A percentile compares a stretch with the other conserved stretches of the same genome.
These are phyloP conservation scores for Polypedilum pembai DNA, from an alignment of 1,140 invertebrate genomes.

Conservation along the genomic window DNA sequence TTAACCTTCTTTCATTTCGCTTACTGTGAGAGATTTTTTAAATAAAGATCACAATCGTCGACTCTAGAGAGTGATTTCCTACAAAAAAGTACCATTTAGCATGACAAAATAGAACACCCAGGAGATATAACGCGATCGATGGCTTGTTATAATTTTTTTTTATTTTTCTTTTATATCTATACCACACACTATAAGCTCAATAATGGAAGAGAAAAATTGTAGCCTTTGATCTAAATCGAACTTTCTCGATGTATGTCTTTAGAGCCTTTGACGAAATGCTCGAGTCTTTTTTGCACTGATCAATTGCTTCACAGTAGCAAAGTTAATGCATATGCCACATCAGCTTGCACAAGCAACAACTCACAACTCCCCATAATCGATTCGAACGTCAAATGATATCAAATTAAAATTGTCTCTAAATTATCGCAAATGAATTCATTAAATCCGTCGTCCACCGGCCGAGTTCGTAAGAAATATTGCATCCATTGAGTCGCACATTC, in stretches of 20 bases:
- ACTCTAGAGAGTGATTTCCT: background rate
- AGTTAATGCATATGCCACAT: slow-evolving; percentile 12
- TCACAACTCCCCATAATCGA: background rate
- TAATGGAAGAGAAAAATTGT: too few relatives aligned
- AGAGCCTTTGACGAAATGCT: too few relatives aligned
- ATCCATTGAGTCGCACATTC: slow-evolving; percentile 16
- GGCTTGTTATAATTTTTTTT: background rate
- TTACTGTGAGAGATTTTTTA: background rate
- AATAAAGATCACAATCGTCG: background rate
- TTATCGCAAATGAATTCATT: slow-evolving; percentile 13
- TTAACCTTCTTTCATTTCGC: background rate
- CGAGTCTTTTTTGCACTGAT: too few relatives aligned
- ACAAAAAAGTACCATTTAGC: background rate
- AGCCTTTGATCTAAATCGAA: too few relatives aligned
- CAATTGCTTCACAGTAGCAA: background rate
- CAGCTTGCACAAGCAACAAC: background rate
- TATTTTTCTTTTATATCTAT: too few relatives aligned
- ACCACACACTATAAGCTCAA: too few relatives aligned
- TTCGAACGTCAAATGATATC: background rate
- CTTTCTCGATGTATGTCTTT: too few relatives aligned
- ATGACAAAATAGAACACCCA: slow-evolving; percentile 21
- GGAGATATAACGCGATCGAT: slow-evolving; percentile 8
- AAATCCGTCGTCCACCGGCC: background rate
- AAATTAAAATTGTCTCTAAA: slow-evolving; percentile 20
- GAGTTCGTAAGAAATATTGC: background rate